Evolutionary conservation across 2,113 vertebrate genomes (phyloP).

Genomic region (Sclerurus mexicanus): DNA sequence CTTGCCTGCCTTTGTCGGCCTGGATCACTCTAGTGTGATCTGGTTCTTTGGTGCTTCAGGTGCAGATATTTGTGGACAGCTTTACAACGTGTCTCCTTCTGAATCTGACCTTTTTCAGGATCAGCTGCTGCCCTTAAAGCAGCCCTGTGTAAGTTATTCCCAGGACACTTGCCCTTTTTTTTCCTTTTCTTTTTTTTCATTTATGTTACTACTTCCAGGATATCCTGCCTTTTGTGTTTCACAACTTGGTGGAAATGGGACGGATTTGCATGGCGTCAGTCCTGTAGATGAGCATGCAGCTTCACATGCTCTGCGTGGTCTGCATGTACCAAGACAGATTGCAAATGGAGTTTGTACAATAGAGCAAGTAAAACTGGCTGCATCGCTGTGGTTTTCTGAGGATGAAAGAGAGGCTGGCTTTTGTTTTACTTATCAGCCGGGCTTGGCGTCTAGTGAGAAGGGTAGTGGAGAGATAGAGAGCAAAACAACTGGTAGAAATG

Average conservation of each 20-base stretch:
- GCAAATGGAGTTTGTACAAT: constrained; percentile 9
- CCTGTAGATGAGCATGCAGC: neutral
- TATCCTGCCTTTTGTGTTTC: constrained; percentile 50
- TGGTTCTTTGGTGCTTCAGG: neutral
- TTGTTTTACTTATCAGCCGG: neutral
- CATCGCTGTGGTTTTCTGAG: neutral
- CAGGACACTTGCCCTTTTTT: neutral
- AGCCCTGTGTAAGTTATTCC: neutral
- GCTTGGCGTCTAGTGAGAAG: neutral
- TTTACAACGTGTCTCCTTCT: neutral
- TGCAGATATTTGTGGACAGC: neutral
- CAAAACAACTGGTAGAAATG: neutral
- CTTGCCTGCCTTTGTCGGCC: neutral
- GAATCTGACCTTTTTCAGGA: neutral
- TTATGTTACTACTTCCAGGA: constrained; percentile 7
- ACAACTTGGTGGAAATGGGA: neutral
- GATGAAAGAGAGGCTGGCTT: neutral
- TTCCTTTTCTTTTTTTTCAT: neutral
- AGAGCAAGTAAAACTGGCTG: constrained; percentile 51
- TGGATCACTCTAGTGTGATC: neutral
- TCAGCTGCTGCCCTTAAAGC: neutral
- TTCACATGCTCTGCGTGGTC: neutral
- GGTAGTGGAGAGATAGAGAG: neutral
- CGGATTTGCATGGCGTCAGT: constrained; percentile 34
- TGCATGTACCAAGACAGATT: neutral